Evolutionary conservation across 2,113 vertebrate genomes (phyloP), one percentile per base, ranked within the genome.

Genomic region (Sander lucioperca): DNA sequence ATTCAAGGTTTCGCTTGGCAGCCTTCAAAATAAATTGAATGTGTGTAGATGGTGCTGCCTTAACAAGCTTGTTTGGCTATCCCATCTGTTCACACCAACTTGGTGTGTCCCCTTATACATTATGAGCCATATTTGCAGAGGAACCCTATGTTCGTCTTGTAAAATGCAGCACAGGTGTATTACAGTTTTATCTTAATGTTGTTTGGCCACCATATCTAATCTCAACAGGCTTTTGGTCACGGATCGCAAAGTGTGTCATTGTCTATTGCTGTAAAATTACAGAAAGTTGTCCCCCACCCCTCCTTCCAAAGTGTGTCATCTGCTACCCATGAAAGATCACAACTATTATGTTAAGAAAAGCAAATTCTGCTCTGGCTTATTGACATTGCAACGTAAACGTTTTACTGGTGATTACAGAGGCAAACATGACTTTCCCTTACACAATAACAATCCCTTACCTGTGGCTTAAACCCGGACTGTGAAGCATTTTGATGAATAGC

Each of bases 391-490:
- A 43, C 56, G 11, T 76, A 66, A 88, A 80, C 10, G 67, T 84
- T 90, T 86, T 63, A 33, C 50, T 30, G 47, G 83, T 63, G 89
- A 90, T 92, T 84, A 90, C n/a, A 71, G 82, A 74, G 71, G 75
- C 84, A 92, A 93, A 92, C 88, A 86, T 64, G 59, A 62, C 79
- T 81, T 79, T 84, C 86, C 47, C 86, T 85, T 61, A 5, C 74
- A 64, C 64, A 88, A 72, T 68, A 72, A 75, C 89, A 85, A 80
- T 85, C 80, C 51, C 71, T 76, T 79, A 92, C 86, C 90, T 91
- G 87, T 87, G 89, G 88, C 79, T 89, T 88, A 86, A 84, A 90
- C 59, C 65, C 13, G 15, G 16, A 45, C 74, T 68, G 61, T 23
- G 27, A 54, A 61, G 79, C 84, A 67, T 82, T 86, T 77, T 76